Conservation (phyloP, 2,888 invertebrate species). For the Agrochola lota region DNA sequence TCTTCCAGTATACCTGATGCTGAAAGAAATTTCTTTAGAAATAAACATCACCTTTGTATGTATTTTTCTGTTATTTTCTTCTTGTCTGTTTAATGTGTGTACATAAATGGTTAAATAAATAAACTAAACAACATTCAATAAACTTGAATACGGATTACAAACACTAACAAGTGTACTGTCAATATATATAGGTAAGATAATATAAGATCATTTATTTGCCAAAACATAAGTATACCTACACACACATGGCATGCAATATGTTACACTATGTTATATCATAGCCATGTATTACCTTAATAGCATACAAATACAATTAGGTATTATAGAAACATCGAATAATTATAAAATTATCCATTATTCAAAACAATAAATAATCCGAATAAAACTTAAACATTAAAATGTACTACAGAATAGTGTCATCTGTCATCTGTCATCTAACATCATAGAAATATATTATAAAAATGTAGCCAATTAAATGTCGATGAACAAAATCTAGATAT, state of each 20-base stretch:
- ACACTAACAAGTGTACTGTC: background rate
- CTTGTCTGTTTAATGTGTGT: too few species aligned
- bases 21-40: too few species aligned
- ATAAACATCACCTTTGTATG: too few species aligned
- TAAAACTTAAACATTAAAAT: background rate
- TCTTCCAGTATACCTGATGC: too few species aligned
- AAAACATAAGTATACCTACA: background rate
- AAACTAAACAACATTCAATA: background rate
- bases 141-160: background rate
- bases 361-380: background rate
- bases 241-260: background rate
- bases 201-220: background rate
- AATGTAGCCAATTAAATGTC: background rate
- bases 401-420: background rate
- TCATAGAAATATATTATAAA: background rate
- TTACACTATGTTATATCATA: background rate
- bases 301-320: too few species aligned
- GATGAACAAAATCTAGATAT: background rate
- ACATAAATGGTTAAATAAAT: too few species aligned
- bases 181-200: background rate
- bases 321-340: background rate
- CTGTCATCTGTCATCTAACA: too few species aligned
- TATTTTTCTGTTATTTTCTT: too few species aligned
- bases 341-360: background rate
- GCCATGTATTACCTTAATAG: too few species aligned